Evolutionary conservation across 2,888 invertebrate genomes (phyloP).

Genomic region (Agonopterix alstromeriana): DNA sequence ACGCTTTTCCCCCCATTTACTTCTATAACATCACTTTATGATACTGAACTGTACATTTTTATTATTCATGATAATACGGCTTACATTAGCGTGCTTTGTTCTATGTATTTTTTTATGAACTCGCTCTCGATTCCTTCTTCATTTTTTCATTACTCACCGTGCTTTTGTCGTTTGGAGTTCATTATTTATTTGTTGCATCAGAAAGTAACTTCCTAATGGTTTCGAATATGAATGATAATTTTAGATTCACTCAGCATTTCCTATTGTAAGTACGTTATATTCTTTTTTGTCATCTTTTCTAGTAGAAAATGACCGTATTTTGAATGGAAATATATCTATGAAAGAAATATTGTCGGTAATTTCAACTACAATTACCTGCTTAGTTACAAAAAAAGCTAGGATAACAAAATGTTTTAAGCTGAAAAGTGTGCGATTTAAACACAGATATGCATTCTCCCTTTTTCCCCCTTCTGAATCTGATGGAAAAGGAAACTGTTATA

Average conservation of each 20-base stretch:
- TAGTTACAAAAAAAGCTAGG: too few relatives aligned
- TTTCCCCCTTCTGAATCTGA: too few relatives aligned
- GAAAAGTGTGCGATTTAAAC: too few relatives aligned
- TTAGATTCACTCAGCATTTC: background rate
- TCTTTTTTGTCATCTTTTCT: too few relatives aligned
- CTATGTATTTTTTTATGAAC: slow-evolving; percentile 37
- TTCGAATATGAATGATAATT: background rate
- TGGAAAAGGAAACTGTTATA: too few relatives aligned
- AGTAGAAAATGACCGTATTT: too few relatives aligned
- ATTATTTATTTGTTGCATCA: slow-evolving; percentile 25
- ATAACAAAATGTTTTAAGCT: too few relatives aligned
- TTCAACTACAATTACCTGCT: too few relatives aligned
- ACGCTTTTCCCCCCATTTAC: slow-evolving; percentile 61
- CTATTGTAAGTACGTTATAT: background rate
- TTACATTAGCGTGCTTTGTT: slow-evolving; percentile 57
- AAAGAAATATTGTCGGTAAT: too few relatives aligned
- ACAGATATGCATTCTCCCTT: too few relatives aligned
- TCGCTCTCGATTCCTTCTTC: slow-evolving; percentile 24
- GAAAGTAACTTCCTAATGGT: background rate
- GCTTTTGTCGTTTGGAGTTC: slow-evolving; percentile 27
- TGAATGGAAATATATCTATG: too few relatives aligned
- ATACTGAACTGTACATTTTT: slow-evolving; percentile 59
- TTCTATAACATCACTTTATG: slow-evolving; percentile 68
- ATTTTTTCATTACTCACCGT: slow-evolving; percentile 24
- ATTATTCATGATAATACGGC: slow-evolving; percentile 69